Evolutionary conservation across 2,888 invertebrate genomes (phyloP).

Genomic region (Caenorhabditis sp.): DNA sequence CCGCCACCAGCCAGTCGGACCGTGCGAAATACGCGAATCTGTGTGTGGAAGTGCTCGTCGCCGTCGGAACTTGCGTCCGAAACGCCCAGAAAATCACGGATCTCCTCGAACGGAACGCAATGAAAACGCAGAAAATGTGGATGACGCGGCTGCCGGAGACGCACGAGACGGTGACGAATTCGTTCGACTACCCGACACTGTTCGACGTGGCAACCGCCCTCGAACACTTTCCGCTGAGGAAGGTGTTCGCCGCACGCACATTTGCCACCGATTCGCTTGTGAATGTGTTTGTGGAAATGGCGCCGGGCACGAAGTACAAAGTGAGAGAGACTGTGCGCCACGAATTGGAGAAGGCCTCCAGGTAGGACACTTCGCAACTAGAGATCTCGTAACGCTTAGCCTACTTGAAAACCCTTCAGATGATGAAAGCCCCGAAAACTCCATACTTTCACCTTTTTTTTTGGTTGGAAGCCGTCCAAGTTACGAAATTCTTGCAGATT

Average conservation of each 20-base stretch:
- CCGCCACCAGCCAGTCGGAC: background rate
- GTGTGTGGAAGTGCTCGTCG: conserved; percentile 42
- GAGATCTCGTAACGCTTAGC: too few relatives aligned
- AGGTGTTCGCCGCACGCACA: conserved; percentile 29
- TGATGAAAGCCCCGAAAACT: too few relatives aligned
- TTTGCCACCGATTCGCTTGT: conserved; percentile 33
- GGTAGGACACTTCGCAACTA: conserved; percentile 14
- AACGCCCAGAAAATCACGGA: conserved; percentile 21
- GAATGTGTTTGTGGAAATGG: conserved; percentile 20
- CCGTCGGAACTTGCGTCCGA: conserved; percentile 28
- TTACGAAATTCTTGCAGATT: conserved; percentile 41
- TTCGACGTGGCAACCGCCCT: conserved; percentile 45
- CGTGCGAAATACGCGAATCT: conserved; percentile 32
- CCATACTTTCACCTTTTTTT: too few relatives aligned
- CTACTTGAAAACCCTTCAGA: too few relatives aligned
- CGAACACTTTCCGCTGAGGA: conserved; percentile 43
- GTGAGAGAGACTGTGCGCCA: conserved; percentile 22
- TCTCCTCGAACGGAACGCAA: conserved; percentile 2
- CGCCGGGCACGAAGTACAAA: conserved; percentile 31
- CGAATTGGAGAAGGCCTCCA: conserved; percentile 30
- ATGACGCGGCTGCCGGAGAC: conserved; percentile 29
- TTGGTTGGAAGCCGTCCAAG: too few relatives aligned
- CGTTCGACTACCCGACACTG: conserved; percentile 35
- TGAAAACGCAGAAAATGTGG: conserved; percentile 41
- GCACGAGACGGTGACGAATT: conserved; percentile 20